phyloP scores from a whole-genome alignment of 2,797 vertebrate genomes.

The Gephyroberyx darwinii region DNA sequence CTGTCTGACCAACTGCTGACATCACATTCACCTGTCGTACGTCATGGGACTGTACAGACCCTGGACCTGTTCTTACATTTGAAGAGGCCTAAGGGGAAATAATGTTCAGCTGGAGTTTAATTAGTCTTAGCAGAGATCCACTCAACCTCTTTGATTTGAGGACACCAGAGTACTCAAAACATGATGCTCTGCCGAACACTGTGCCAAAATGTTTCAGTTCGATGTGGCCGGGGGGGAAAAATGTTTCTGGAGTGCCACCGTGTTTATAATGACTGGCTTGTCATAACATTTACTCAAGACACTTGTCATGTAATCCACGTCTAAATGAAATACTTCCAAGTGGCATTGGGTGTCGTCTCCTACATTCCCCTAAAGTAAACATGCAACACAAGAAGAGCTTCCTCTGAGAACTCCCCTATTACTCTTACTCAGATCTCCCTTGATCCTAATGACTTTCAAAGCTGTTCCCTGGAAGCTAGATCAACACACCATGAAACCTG shows the following conservation, averaged over 20 bases:
- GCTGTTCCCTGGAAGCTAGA: slow-evolving; percentile 3
- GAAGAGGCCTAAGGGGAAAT: slow-evolving; percentile 10
- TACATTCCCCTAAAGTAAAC: slow-evolving; percentile 1
- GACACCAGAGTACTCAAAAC: slow-evolving; percentile 16
- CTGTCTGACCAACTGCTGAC: no score
- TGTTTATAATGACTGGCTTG: slow-evolving; percentile 12
- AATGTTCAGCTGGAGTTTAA: slow-evolving; percentile 8
- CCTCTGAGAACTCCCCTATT: slow-evolving; percentile 11
- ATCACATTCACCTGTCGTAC: no score
- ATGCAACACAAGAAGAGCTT: slow-evolving; percentile 8
- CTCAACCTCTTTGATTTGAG: background rate
- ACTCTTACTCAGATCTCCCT: background rate
- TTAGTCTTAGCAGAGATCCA: slow-evolving; percentile 1
- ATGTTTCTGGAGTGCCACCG: background rate
- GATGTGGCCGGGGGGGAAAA: background rate
- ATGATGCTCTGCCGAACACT: slow-evolving; percentile 4
- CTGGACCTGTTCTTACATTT: background rate
- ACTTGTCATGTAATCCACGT: slow-evolving; percentile 5
- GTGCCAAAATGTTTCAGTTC: slow-evolving; percentile 12
- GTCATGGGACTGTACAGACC: background rate
- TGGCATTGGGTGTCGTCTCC: background rate
- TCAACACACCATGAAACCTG: background rate
- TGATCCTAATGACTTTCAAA: background rate
- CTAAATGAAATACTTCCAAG: slow-evolving; percentile 15
- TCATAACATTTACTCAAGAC: slow-evolving; percentile 2